phyloP scores from a whole-genome alignment of 1,140 invertebrate genomes.

The Cataglyphis hispanica region DNA sequence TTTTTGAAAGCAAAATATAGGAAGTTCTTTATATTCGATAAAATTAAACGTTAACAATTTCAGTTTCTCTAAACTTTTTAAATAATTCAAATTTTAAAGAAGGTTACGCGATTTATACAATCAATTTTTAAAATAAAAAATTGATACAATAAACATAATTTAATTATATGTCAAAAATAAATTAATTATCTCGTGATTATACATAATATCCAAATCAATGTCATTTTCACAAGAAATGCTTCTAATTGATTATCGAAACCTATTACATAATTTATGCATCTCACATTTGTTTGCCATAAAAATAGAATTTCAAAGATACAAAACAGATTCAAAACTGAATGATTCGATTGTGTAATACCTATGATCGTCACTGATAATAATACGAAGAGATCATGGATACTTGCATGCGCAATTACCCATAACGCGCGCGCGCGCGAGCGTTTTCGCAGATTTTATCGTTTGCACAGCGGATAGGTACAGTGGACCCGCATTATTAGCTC shows the following conservation, averaged over 20 bases:
- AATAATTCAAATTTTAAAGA: neutral
- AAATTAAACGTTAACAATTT: neutral
- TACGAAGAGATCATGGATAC: slow-evolving; percentile 59
- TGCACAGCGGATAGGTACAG: slow-evolving; percentile 67
- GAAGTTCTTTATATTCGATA: neutral
- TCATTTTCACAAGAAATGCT: neutral
- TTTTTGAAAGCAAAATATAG: neutral
- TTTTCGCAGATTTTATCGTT: slow-evolving; percentile 79
- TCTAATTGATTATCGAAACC: neutral
- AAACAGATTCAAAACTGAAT: neutral
- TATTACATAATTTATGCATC: neutral
- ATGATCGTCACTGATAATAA: slow-evolving; percentile 70
- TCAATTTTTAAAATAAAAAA: neutral
- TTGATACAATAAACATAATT: neutral
- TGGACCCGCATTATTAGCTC: slow-evolving; percentile 82
- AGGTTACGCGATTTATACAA: neutral
- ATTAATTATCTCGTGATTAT: neutral
- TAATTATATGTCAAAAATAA: neutral
- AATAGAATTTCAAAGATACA: neutral
- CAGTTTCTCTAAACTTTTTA: neutral
- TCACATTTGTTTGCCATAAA: neutral
- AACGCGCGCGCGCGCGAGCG: slow-evolving; percentile 66
- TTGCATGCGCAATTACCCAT: slow-evolving; percentile 78
- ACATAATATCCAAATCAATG: neutral
- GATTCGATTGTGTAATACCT: slow-evolving; percentile 27